These are phyloP conservation scores for Netelia fuscicornis DNA, from an alignment of 2,888 invertebrate genomes.

Conservation along the genomic window DNA sequence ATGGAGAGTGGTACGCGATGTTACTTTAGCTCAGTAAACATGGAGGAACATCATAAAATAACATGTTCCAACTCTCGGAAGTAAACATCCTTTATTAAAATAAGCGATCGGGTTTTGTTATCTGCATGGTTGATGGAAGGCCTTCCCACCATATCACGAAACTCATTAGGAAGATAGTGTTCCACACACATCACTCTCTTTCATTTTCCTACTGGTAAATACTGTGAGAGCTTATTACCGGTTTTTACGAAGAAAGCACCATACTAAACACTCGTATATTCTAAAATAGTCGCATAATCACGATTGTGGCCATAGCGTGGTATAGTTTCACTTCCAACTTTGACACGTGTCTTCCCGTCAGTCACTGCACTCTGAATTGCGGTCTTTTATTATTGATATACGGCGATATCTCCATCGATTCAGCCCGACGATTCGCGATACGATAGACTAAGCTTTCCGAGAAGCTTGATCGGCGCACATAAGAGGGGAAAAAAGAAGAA, in stretches of 20 bases:
- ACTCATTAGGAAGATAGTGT: not conserved
- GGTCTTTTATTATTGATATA: slow-evolving; percentile 7
- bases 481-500: slow-evolving; percentile 11
- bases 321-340: not conserved
- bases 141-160: too few species aligned
- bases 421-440: slow-evolving; percentile 1
- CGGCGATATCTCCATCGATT: slow-evolving; percentile 48
- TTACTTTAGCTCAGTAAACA: not conserved
- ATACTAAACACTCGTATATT: not conserved
- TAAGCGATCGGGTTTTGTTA: not conserved
- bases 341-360: not conserved
- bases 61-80: not conserved
- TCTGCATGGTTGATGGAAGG: too few species aligned
- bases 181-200: not conserved
- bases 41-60: not conserved
- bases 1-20: not conserved
- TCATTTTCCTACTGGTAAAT: not conserved
- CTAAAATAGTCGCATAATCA: not conserved
- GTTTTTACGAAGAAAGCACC: too few species aligned
- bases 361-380: not conserved
- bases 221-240: too few species aligned
- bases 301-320: not conserved
- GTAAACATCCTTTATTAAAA: not conserved
- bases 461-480: not conserved
- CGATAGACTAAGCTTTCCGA: slow-evolving; percentile 1